Evolutionary conservation across 2,113 vertebrate genomes (phyloP).

Genomic region (Hemichromis elongatus): DNA sequence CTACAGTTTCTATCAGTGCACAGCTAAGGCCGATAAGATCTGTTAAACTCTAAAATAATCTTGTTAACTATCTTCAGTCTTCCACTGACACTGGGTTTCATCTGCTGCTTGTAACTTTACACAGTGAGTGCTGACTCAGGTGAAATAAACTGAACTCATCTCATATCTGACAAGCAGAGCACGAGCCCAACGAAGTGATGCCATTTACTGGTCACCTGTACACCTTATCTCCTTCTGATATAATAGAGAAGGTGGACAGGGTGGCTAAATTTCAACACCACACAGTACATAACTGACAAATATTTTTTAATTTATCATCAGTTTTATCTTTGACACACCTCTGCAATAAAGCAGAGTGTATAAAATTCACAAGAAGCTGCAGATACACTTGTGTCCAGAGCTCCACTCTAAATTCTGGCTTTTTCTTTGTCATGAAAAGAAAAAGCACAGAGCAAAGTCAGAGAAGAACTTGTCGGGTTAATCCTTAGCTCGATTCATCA

Average conservation of each 20-base stretch:
- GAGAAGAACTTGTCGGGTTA: not conserved
- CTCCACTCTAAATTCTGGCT: not conserved
- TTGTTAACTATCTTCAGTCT: not conserved
- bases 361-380: not conserved
- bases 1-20: not conserved
- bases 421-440: not conserved
- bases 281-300: constrained; percentile 1
- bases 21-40: not conserved
- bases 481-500: not conserved
- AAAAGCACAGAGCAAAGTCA: not conserved
- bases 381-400: not conserved
- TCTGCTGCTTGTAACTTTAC: constrained; percentile 20
- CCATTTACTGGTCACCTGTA: constrained; percentile 28
- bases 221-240: constrained; percentile 23
- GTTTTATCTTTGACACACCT: not conserved
- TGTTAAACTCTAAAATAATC: constrained; percentile 15
- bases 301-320: not conserved
- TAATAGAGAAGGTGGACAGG: not conserved
- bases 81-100: constrained; percentile 5
- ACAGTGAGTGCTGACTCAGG: constrained; percentile 42
- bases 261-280: not conserved
- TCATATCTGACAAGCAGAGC: not conserved
- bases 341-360: not conserved
- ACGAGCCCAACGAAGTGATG: constrained; percentile 30
- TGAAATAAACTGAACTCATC: constrained; percentile 46